phyloP scores from a whole-genome alignment of 2,113 vertebrate species.

The Neoarius graeffei region DNA sequence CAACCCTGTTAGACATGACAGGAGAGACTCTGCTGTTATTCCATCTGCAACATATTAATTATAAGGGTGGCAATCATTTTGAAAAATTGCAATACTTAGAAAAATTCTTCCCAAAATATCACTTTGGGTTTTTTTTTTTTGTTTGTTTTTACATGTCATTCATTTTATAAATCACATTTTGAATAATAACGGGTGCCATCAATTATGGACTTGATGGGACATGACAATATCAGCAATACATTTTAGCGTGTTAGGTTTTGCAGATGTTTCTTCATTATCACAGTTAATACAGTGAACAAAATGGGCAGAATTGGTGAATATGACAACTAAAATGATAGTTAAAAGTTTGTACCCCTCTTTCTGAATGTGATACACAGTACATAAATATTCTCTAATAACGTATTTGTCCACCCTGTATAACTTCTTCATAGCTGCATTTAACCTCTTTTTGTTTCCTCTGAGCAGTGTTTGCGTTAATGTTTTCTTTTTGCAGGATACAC shows the following conservation, averaged over 20 bases:
- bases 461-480: neutral
- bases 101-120: too few relatives aligned
- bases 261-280: neutral
- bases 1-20: neutral
- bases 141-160: neutral
- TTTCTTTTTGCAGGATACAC: neutral
- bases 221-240: neutral
- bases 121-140: too few relatives aligned
- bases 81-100: too few relatives aligned
- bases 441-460: neutral
- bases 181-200: neutral
- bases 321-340: neutral
- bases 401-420: neutral
- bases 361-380: neutral
- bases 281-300: neutral
- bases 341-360: neutral
- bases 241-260: neutral
- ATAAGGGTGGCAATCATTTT: neutral
- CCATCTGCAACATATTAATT: neutral
- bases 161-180: neutral
- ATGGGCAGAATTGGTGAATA: neutral
- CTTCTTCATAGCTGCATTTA: neutral
- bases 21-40: neutral
- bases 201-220: neutral
- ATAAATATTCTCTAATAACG: neutral